A percentile compares a stretch with the other conserved stretches of the same genome.
These are phyloP conservation scores for Amiota minor DNA, from an alignment of 2,888 invertebrate genomes.

Conservation along the genomic window DNA sequence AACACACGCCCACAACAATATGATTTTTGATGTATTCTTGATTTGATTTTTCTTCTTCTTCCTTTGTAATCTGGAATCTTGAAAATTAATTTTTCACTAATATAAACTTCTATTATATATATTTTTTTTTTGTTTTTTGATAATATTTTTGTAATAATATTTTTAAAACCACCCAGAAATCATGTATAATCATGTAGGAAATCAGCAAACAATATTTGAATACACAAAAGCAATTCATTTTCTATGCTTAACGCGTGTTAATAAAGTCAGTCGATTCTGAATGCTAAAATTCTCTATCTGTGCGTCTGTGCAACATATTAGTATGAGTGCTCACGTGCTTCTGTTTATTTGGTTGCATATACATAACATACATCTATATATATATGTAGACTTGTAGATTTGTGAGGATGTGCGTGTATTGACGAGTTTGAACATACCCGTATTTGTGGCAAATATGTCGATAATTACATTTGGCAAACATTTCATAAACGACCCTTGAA, in stretches of 20 bases:
- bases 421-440: constrained; percentile 52
- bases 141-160: no score
- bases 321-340: constrained; percentile 40
- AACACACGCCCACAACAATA: no score
- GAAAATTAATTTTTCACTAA: no score
- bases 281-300: not conserved
- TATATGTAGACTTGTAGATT: not conserved
- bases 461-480: constrained; percentile 60
- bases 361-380: constrained; percentile 33
- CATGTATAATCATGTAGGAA: not conserved
- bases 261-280: constrained; percentile 29
- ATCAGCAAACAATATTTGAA: constrained; percentile 24
- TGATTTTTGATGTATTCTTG: no score
- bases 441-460: constrained; percentile 57
- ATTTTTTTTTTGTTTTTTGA: no score
- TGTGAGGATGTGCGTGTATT: constrained; percentile 35
- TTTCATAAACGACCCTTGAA: constrained; percentile 24
- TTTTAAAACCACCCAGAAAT: not conserved
- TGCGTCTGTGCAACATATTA: not conserved
- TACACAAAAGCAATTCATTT: constrained; percentile 14
- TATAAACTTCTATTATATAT: no score
- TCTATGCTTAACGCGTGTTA: constrained; percentile 23
- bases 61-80: no score
- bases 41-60: no score
- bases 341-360: not conserved